Percentiles rank a stretch among this genome's conserved stretches.
These are phyloP conservation scores for Coregonus ussuriensis DNA, from an alignment of 2,797 vertebrate genomes.

Conservation along the genomic window DNA sequence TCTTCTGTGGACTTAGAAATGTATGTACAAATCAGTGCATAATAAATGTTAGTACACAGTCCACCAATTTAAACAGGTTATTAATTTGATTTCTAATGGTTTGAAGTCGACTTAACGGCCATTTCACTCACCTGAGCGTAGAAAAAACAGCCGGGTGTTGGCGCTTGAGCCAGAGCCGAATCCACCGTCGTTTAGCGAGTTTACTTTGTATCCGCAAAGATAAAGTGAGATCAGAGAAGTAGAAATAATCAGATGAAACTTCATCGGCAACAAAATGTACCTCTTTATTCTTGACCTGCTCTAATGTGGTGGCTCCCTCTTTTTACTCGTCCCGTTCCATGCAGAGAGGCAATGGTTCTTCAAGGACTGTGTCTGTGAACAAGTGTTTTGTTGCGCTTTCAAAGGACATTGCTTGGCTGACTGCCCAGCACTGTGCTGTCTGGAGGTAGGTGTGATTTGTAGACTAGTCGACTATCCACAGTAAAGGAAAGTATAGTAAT, in stretches of 20 bases:
- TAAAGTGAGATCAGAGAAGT: no score
- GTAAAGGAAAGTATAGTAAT: neutral
- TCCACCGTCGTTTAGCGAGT: neutral
- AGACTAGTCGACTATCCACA: neutral
- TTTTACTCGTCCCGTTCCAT: neutral
- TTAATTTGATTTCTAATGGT: neutral
- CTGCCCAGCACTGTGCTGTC: neutral
- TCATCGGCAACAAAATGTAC: neutral
- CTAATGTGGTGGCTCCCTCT: neutral
- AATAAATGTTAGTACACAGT: neutral
- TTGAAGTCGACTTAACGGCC: neutral
- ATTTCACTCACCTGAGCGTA: neutral
- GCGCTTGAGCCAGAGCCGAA: neutral
- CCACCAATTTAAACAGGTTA: neutral
- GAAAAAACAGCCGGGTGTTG: neutral
- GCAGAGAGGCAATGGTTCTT: neutral
- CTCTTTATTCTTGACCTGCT: neutral
- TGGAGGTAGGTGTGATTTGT: constrained; percentile 1
- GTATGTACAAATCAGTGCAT: neutral
- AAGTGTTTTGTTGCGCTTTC: neutral
- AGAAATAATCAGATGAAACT: neutral
- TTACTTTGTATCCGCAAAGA: neutral
- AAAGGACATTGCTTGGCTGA: neutral
- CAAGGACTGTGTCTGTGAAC: neutral
- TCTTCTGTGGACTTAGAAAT: no score